A percentile compares a stretch with the other conserved stretches of the same genome.
Evolutionary conservation across 2,797 vertebrate species (phyloP).

Genomic region (Syngnathus rostellatus): DNA sequence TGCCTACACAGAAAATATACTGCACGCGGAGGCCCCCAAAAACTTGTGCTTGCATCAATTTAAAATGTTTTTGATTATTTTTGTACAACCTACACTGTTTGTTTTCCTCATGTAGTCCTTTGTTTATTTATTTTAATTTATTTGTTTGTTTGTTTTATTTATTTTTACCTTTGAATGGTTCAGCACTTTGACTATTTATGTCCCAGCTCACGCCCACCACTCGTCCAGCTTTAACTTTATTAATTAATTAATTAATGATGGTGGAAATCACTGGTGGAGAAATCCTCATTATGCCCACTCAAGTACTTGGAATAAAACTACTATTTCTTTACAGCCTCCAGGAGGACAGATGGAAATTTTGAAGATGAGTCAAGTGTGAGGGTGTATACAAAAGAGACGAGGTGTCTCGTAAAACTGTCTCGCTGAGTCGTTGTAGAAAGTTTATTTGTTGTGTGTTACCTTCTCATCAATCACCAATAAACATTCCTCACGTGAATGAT

Average conservation of each 20-base stretch:
- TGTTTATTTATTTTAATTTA: not conserved
- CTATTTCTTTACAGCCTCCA: conserved; percentile 49
- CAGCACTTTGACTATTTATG: not conserved
- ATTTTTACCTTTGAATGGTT: conserved; percentile 13
- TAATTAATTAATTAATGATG: conserved; percentile 55
- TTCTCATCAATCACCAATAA: conserved; percentile 39
- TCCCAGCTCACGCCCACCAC: conserved; percentile 20
- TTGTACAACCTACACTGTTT: conserved; percentile 16
- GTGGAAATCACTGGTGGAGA: conserved; percentile 41
- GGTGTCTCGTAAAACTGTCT: conserved; percentile 23
- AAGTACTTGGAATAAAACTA: conserved; percentile 54
- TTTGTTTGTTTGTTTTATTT: conserved; percentile 11
- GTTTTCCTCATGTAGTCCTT: conserved; percentile 3
- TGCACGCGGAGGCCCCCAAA: not conserved
- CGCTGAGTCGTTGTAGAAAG: conserved; percentile 32
- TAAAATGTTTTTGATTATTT: conserved; percentile 13
- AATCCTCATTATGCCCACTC: conserved; percentile 58
- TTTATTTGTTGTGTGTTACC: conserved; percentile 30
- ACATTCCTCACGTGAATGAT: conserved; percentile 22
- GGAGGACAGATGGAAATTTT: conserved; percentile 40
- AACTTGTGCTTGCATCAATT: conserved; percentile 4
- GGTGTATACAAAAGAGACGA: conserved; percentile 31
- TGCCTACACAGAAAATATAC: not conserved
- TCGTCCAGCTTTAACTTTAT: conserved; percentile 28
- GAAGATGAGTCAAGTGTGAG: conserved; percentile 50